phyloP scores from a whole-genome alignment of 2,888 invertebrate species.

The Lasioglossum zephyrum region DNA sequence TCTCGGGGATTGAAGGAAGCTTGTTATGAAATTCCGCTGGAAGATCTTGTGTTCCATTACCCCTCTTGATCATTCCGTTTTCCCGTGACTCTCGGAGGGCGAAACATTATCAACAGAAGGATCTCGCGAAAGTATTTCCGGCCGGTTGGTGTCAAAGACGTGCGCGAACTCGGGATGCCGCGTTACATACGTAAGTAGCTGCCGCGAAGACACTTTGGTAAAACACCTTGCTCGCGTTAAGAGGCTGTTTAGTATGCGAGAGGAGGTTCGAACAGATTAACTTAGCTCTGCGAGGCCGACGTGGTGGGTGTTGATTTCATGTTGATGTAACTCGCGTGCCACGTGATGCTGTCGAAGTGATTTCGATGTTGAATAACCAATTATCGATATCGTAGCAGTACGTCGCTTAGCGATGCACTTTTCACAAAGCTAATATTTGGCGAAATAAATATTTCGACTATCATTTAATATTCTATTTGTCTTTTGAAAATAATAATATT shows the following conservation, averaged over 20 bases:
- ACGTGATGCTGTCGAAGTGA: constrained; percentile 62
- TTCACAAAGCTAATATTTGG: background rate
- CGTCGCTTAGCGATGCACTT: background rate
- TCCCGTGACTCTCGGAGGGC: background rate
- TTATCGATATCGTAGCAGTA: background rate
- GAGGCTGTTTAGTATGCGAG: constrained; percentile 73
- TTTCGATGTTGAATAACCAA: constrained; percentile 47
- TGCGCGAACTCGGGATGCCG: constrained; percentile 65
- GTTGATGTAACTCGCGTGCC: constrained; percentile 63
- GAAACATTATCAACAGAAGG: constrained; percentile 14
- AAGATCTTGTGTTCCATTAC: background rate
- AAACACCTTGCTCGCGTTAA: constrained; percentile 72
- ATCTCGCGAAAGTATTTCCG: constrained; percentile 63
- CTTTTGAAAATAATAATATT: background rate
- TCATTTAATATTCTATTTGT: background rate
- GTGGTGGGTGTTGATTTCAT: constrained; percentile 60
- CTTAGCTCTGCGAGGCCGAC: constrained; percentile 63
- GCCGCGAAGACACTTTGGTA: constrained; percentile 66
- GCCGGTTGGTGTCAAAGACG: constrained; percentile 71
- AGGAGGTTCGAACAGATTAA: constrained; percentile 71
- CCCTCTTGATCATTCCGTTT: background rate
- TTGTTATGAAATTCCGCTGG: background rate
- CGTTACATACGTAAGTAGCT: constrained; percentile 74
- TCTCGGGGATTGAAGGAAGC: background rate
- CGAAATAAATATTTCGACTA: background rate